Evolutionary conservation across 2,888 invertebrate genomes (phyloP).

Genomic region (Venustoraphidia nigricollis): DNA sequence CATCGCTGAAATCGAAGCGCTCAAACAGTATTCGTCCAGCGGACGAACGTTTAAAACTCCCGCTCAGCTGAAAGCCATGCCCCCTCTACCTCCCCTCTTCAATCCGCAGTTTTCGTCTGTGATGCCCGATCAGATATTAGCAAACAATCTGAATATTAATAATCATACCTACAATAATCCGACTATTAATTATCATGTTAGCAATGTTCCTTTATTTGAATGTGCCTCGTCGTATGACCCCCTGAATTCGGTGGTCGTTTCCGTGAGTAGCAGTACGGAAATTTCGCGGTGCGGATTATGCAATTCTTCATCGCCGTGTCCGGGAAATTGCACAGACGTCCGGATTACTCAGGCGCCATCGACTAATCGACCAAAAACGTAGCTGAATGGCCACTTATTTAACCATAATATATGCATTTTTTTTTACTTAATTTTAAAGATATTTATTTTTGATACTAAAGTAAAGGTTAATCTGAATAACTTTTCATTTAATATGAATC

Average conservation of each 20-base stretch:
- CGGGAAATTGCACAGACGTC: no score
- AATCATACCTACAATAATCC: slow-evolving; percentile 23
- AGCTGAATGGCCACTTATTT: no score
- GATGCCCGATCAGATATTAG: slow-evolving; percentile 16
- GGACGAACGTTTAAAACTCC: slow-evolving; percentile 22
- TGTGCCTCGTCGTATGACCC: no score
- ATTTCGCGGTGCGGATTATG: no score
- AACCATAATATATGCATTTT: no score
- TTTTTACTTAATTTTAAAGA: not conserved
- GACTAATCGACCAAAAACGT: no score
- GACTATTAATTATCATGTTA: slow-evolving; percentile 23
- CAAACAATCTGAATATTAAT: slow-evolving; percentile 20
- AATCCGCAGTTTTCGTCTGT: not conserved
- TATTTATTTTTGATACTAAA: not conserved
- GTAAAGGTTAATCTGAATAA: not conserved
- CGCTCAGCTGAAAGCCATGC: slow-evolving; percentile 25
- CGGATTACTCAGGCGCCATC: no score
- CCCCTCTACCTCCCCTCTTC: slow-evolving; percentile 14
- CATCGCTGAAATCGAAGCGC: slow-evolving; percentile 23
- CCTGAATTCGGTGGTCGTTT: no score
- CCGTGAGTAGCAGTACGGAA: no score
- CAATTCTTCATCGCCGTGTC: no score
- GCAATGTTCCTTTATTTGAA: slow-evolving; percentile 11
- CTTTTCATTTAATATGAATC: no score
- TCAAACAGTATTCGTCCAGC: slow-evolving; percentile 11